Base-by-base conservation (phyloP, 2,888 invertebrate species). In the Anthrax anthrax region DNA sequence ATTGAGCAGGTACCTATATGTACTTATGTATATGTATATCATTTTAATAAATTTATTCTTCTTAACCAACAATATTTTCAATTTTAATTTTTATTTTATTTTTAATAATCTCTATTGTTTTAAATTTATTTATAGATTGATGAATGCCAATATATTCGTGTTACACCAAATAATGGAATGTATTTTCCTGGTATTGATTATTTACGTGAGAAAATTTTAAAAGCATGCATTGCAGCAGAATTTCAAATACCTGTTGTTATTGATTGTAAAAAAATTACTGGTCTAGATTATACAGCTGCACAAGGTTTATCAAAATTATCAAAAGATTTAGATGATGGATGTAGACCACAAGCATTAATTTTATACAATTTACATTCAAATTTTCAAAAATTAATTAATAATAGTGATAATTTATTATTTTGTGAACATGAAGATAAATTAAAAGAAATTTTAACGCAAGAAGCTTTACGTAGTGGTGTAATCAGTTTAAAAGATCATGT, bases 171-270 rank as follows among this genome's bases (percentile, higher is more conserved):
- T 55, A 69, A 77, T 49, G 82, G 81, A 37, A 69, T 86, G 46
- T 78, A 77, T 60, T 88, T 83, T 67, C 78, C 85, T 39, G 80
- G 81, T 46, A 77, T 80, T 23, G 81, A 82, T 63, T 75, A 75
- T 57, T 63, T 84, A 39, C 71, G 76, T 2, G 71, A 73, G 34
- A 72, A 73, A 52, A 69, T 83, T 44, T 63, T 68, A 23, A 72
- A 75, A 51, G 72, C 75, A 8, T 73, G 73, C 40, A 57, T 63
- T 23, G 65, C 67, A 37, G 69, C 70, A 8, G 65, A 67, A 48
- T 66, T 68, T 54, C 62, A 62, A 40, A 64, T 72, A 14, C 75
- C 77, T 1, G 64, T 80, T 9, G 72, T 78, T 8, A 63, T 88
- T 12, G 81, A 87, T 67, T 84, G 82, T 52, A 63, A 66, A 5